Percentiles rank a stretch among this genome's conserved stretches.
Evolutionary conservation across 1,140 invertebrate species (phyloP).

Genomic region (Heliothis virescens): DNA sequence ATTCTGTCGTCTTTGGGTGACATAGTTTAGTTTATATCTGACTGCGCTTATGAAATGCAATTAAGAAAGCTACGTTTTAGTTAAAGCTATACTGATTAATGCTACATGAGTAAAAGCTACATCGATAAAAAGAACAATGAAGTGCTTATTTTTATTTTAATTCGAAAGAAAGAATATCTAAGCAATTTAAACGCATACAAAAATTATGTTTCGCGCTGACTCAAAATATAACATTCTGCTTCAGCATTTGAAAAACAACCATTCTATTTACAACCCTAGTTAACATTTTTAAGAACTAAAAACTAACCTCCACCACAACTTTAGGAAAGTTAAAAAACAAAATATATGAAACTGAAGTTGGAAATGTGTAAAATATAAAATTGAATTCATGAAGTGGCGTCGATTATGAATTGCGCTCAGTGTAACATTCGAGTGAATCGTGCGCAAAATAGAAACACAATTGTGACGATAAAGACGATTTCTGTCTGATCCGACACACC

Average conservation of each 20-base stretch:
- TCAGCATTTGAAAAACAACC: no score
- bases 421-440: conserved; percentile 50
- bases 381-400: conserved; percentile 39
- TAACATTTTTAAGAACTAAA: no score
- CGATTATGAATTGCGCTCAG: conserved; percentile 45
- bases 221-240: no score
- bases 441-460: conserved; percentile 54
- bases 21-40: conserved; percentile 35
- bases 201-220: no score
- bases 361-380: conserved; percentile 41
- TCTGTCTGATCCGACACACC: conserved; percentile 57
- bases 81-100: not conserved
- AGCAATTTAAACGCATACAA: no score
- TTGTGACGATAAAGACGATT: conserved; percentile 60
- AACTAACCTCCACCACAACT: no score
- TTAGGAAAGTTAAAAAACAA: not conserved
- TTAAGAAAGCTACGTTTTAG: conserved; percentile 4
- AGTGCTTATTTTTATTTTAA: no score
- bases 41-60: conserved; percentile 13
- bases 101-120: no score
- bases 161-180: not conserved
- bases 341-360: conserved; percentile 17
- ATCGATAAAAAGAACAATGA: no score
- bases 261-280: no score
- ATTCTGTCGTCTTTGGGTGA: conserved; percentile 48